Base-by-base conservation (phyloP, 2,797 vertebrate genomes). In the Phalloptychus januarius region DNA sequence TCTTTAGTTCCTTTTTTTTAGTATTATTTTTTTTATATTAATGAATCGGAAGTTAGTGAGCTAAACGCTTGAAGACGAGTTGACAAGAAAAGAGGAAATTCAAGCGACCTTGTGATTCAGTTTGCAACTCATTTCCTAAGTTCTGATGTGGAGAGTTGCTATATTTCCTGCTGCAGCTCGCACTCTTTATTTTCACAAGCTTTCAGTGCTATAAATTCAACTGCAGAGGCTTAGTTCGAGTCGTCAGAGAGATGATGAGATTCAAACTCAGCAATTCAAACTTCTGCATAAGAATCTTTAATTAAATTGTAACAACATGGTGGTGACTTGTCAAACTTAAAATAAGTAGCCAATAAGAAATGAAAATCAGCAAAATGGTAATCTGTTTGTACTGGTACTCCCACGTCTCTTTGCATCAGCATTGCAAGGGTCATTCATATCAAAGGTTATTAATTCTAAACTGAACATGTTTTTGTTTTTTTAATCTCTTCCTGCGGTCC, bases 71-170 rank as follows among this genome's bases (percentile, higher is more conserved):
- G 25, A 70, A 70, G 67, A n/a, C 25, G 25, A 42, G 25, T 7
- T 44, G 25, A 28, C 12, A 44, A n/a, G 2, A 44, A 70, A 70
- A 70, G 67, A n/a, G 67, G 67, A 70, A 70, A 63, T 72, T 72
- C 33, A 40, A 72, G 56, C 48, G 18, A 65, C 45, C 25, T 65
- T 78, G 71, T 65, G 71, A 46, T 72, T 72, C 58, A 61, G 44
- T 61, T 65, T 38, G 31, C 28, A 33, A 72, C 71, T 33, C 3
- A 50, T 33, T 70, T 70, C 40, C 25, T 70, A 70, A 72, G 16
- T 72, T 31, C 8, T 48, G 44, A 23, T 3, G 18, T 72, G 71
- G 1, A 54, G 7, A 70, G 40, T 44, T 70, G 44, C 15, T 28
- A 40, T 40, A 23, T 73, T 52, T 16, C 15, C 31, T 73, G 10